Base-by-base conservation (phyloP, 2,797 vertebrate species). In the Amniataba percoides region DNA sequence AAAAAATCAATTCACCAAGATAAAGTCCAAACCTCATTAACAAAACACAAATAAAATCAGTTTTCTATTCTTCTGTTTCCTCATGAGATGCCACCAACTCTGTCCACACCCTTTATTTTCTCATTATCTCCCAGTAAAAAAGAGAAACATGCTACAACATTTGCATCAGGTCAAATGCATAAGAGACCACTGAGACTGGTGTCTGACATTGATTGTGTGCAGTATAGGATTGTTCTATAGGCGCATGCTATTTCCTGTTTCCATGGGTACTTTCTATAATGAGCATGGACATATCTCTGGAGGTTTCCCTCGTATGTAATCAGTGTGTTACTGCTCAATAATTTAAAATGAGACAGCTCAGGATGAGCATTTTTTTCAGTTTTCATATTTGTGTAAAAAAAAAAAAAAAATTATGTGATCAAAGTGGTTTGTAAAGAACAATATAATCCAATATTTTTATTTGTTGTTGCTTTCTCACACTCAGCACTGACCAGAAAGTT, bases 101-200 rank as follows among this genome's bases (percentile, higher is more conserved):
- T 49, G 25, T 11, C 39, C 5, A 5, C 5, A 31, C 27, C 27
- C 27, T 78, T 62, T 67, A 55, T 69, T 77, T 53, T 82, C 45
- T 58, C 58, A 79, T 82, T 69, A 66, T 53, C 48, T 72, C 25
- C 18, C 31, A 31, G 52, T 63, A 34, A 65, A 82, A 58, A 56
- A 23, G 45, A 42, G 36, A 60, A 61, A 45, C 31, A 61, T n/a
- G 77, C 19, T 39, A 16, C 39, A 31, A 39, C 45, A 61, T 82
- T 58, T 61, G 55, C 59, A 58, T 73, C 14, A 43, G 31, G 53
- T 69, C 21, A 4, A 52, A 75, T 18, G 43, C 36, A 9, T 23
- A 3, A 56, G 8, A 18, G 18, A 16, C 15, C 34, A 0, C 9
- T 12, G 63, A 52, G 18, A 36, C 21, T 0, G 19, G 15, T 64